Evolutionary conservation across 2,113 vertebrate genomes (phyloP), one percentile per base, ranked within the genome.

Genomic region (Arizona elegans): DNA sequence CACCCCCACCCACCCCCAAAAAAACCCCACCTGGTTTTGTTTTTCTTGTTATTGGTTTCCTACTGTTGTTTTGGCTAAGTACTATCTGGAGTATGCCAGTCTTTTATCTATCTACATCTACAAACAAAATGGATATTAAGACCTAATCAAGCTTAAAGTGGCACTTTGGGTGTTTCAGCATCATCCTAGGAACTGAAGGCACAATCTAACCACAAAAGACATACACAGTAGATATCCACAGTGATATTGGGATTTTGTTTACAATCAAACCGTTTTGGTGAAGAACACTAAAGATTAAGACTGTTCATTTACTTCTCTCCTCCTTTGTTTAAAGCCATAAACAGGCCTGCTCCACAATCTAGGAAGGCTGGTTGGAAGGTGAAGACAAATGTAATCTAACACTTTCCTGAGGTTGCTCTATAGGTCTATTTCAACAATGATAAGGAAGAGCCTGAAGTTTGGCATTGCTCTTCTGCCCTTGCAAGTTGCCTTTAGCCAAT

Each of bases 11-110:
- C 9, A 24, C 3, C 3, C 26, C 24, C 24, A 62, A 1, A 43
- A 43, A 43, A 43, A 43, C 38, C 38, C 58, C 9, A 10, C 9
- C 24, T 62, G 58, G 3, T 24, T 62, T 59, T 8, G 23, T 59
- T 59, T 59, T 59, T 56, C 5, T 56, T 56, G 5, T 56, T 56
- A 5, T 56, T 56, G 17, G 93, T 94, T 93, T 65, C 92, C 93
- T 87, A 92, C 93, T 94, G 89, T 55, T 94, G 55, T 90, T 94
- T 95, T 93, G 53, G 93, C 92, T 94, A 93, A 95, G 95, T 95
- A 55, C 91, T 95, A 89, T 88, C 5, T 93, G 86, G 90, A 94
- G 94, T 95, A 94, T 93, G 47, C 90, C 92, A 93, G 93, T 47
- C 87, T 43, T 96, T 54, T 91, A 92, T 96, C 89, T 94, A 70